Conservation (phyloP, 2,797 vertebrate genomes). For the Nyctibius grandis region DNA sequence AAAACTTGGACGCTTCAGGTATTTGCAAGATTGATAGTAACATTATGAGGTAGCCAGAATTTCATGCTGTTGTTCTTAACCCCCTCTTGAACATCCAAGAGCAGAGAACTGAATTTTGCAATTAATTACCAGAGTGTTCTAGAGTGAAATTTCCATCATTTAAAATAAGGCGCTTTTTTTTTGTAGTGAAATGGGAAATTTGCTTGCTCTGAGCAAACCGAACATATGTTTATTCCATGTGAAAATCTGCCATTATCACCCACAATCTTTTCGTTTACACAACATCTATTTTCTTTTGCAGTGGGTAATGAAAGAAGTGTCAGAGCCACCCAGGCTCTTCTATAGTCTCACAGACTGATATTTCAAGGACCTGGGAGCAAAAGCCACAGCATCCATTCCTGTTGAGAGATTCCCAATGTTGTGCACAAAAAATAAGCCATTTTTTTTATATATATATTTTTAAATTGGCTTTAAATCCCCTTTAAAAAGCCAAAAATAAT, state of each 20-base stretch:
- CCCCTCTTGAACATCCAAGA: not conserved
- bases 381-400: not conserved
- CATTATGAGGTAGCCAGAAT: not conserved
- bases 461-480: not conserved
- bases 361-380: not conserved
- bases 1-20: not conserved
- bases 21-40: not conserved
- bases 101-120: not conserved
- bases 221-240: conserved; percentile 62
- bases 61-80: not conserved
- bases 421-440: not conserved
- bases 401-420: not conserved
- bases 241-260: conserved; percentile 54
- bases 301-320: conserved; percentile 17
- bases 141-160: conserved; percentile 2
- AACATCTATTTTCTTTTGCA: conserved; percentile 49
- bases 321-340: not conserved
- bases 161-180: not conserved
- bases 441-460: not conserved
- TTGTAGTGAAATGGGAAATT: conserved; percentile 9
- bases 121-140: not conserved
- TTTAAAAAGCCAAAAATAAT: not conserved
- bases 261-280: conserved; percentile 51
- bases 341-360: not conserved
- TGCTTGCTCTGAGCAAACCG: not conserved